Conservation (phyloP, 1,140 invertebrate genomes). For the Rhyacophila brunnea region DNA sequence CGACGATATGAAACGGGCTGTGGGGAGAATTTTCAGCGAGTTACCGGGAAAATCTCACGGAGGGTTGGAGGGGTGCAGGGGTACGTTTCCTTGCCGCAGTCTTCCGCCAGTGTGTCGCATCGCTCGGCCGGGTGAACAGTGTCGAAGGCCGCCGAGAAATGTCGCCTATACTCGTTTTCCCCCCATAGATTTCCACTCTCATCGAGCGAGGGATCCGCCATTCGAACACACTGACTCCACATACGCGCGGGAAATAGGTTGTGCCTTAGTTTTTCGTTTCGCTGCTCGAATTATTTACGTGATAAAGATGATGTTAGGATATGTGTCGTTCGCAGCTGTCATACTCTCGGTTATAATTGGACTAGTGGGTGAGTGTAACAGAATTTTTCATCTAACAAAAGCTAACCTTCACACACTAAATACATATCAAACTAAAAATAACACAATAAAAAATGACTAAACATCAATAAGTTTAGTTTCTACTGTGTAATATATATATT, state of each 20-base stretch:
- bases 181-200: background rate
- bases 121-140: background rate
- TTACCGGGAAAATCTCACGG: background rate
- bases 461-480: too few relatives aligned
- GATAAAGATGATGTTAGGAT: constrained; percentile 12
- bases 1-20: too few relatives aligned
- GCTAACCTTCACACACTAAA: too few relatives aligned
- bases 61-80: background rate
- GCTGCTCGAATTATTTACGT: background rate
- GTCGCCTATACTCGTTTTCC: background rate
- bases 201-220: background rate
- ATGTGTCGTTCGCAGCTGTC: constrained; percentile 3
- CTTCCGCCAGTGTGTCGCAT: constrained; percentile 3
- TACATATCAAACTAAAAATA: too few relatives aligned
- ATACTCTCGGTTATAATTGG: constrained; percentile 5
- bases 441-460: too few relatives aligned
- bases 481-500: too few relatives aligned
- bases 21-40: too few relatives aligned
- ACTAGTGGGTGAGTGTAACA: constrained; percentile 10
- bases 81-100: constrained; percentile 9
- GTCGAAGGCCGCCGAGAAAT: background rate
- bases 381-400: too few relatives aligned
- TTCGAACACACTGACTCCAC: background rate
- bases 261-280: constrained; percentile 17
- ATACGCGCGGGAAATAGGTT: background rate